Evolutionary conservation across 2,113 vertebrate species (phyloP), one percentile per base, ranked within the genome.

Genomic region (Orycteropus afer): DNA sequence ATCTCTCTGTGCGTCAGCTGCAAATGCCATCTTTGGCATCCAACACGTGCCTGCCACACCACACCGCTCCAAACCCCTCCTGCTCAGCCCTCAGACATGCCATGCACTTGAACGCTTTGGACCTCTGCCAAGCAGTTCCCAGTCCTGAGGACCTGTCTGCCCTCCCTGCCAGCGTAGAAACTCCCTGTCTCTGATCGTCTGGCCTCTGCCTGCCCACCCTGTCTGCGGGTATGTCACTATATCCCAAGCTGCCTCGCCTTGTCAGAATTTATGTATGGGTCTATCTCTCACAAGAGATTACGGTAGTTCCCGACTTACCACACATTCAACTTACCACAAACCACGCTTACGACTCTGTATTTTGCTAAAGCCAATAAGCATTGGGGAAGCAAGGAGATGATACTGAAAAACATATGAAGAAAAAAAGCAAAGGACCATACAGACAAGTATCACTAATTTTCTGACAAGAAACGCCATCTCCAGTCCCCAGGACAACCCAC

Each of bases 31-130:
- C 37, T 47, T 63, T 42, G 73, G 89, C 90, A 61, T 37, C 55
- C 0, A 51, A 3, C 40, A 29, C 0, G 0, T 4, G 34, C 74
- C 79, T 18, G 59, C 61, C 73, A 11, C 45, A 15, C 84, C 17
- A 1, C 3, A 3, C 40, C 4, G 0, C 22, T 51, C 0, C 59
- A 29, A 29, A 2, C 22, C 49, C 27, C 63, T 55, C 27, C 63
- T 37, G 3, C 25, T 29, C 42, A 2, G 37, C 29, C 47, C 55
- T 69, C 13, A 37, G 45, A 20, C 20, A 0, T 7, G 37, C 67
- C 45, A 0, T 8, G 32, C 12, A 0, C 29, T 61, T n/a, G 88
- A 45, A 14, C 0, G 4, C 86, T 32, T 22, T 40, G 82, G 73
- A 20, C 73, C 47, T 17, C 11, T 17, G 73, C 53, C 23, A 12